Evolutionary conservation across 2,113 vertebrate genomes (phyloP).

Genomic region (Sceloporus tristichus): DNA sequence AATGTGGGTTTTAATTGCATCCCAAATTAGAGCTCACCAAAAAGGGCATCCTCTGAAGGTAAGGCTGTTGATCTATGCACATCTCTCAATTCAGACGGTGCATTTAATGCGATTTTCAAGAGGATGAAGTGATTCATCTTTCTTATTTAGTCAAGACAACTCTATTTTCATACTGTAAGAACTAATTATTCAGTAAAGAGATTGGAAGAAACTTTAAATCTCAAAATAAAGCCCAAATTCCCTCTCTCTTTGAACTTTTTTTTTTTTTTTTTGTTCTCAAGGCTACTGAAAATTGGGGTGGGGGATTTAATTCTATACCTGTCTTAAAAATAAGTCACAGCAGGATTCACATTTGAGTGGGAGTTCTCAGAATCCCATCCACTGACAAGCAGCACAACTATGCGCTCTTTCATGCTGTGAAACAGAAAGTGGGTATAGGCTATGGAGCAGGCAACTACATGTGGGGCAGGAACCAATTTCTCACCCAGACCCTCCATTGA

Average conservation of each 20-base stretch:
- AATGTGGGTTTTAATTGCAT: conserved; percentile 24
- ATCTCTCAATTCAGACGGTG: conserved; percentile 6
- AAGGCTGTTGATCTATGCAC: background rate
- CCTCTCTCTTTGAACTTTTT: no score
- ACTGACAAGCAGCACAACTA: background rate
- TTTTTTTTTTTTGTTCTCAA: background rate
- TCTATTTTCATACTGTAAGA: background rate
- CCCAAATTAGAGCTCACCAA: conserved; percentile 11
- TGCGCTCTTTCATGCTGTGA: no score
- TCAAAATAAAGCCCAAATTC: background rate
- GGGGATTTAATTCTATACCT: background rate
- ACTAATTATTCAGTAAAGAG: background rate
- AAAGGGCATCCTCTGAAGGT: background rate
- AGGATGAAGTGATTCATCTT: conserved; percentile 8
- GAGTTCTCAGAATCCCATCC: background rate
- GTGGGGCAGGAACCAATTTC: no score
- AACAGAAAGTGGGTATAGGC: no score
- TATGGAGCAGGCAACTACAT: no score
- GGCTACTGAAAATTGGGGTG: background rate
- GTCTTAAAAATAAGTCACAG: no score
- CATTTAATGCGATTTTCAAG: background rate
- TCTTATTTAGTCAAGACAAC: background rate
- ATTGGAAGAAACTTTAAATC: background rate
- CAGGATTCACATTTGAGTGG: background rate
- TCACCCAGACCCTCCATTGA: no score